Conservation (phyloP, 2,113 vertebrate genomes). For the Coreoperca whiteheadi region DNA sequence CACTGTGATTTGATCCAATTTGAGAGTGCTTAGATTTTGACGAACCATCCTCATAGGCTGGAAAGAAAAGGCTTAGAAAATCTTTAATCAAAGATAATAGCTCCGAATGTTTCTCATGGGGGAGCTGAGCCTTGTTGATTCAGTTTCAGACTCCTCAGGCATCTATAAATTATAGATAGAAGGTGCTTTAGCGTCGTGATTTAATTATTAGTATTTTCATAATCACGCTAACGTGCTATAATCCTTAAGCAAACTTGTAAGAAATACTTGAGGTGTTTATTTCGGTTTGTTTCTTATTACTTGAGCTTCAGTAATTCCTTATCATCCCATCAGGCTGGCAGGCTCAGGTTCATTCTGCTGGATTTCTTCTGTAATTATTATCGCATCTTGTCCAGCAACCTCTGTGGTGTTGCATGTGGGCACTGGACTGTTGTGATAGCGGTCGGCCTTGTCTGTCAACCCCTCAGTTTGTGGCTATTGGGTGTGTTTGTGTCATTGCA, state of each 20-base stretch:
- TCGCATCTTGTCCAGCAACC: slow-evolving; percentile 2
- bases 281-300: slow-evolving; percentile 38
- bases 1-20: slow-evolving; percentile 43
- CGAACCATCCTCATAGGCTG: background rate
- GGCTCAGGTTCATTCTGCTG: slow-evolving; percentile 5
- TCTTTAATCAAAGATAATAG: slow-evolving; percentile 54
- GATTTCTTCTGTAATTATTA: slow-evolving; percentile 39
- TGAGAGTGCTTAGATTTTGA: slow-evolving; percentile 31
- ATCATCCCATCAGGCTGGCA: slow-evolving; percentile 25
- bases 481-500: background rate
- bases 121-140: slow-evolving; percentile 47
- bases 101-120: slow-evolving; percentile 34
- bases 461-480: background rate
- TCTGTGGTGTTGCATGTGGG: background rate
- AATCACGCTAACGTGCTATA: slow-evolving; percentile 30
- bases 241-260: slow-evolving; percentile 38
- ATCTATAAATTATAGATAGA: slow-evolving; percentile 44
- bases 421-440: slow-evolving; percentile 33
- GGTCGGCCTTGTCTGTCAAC: background rate
- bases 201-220: slow-evolving; percentile 46
- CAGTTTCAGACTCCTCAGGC: slow-evolving; percentile 40
- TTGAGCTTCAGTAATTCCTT: slow-evolving; percentile 44
- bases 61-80: slow-evolving; percentile 39
- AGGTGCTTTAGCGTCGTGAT: slow-evolving; percentile 29
- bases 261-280: slow-evolving; percentile 38